phyloP scores from a whole-genome alignment of 2,888 invertebrate species.

The Meiosimyza decipiens region DNA sequence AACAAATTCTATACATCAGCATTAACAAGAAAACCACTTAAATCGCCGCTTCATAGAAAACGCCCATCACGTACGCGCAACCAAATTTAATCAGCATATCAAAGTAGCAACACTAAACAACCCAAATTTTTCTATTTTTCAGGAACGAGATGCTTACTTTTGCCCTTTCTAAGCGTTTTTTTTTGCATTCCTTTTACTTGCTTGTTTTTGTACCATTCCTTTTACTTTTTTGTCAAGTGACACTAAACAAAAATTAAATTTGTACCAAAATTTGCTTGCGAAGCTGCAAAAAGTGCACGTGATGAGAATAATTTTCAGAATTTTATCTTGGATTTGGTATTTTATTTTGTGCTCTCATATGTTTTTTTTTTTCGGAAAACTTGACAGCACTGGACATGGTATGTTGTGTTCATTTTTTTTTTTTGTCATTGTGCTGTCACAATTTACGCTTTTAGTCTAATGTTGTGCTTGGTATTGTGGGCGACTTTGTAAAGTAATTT shows the following conservation, averaged over 20 bases:
- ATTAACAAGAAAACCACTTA: too few species aligned
- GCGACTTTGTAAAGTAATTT: slow-evolving; percentile 18
- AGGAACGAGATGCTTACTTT: not conserved
- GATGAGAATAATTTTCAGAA: slow-evolving; percentile 30
- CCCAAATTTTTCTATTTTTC: slow-evolving; percentile 26
- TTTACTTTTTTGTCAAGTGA: slow-evolving; percentile 18
- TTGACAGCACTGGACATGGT: slow-evolving; percentile 4
- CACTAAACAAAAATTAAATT: slow-evolving; percentile 36
- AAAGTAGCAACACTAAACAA: slow-evolving; percentile 26
- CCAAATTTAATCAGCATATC: slow-evolving; percentile 36
- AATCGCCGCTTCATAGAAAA: not conserved
- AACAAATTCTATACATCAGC: too few species aligned
- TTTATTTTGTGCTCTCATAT: not conserved
- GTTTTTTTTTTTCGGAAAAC: not conserved
- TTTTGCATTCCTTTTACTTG: not conserved
- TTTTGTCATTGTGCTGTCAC: too few species aligned
- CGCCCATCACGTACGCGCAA: slow-evolving; percentile 32
- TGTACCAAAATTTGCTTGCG: slow-evolving; percentile 28
- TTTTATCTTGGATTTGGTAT: slow-evolving; percentile 25
- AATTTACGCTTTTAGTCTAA: not conserved
- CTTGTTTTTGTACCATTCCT: slow-evolving; percentile 8
- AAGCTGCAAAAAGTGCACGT: slow-evolving; percentile 30
- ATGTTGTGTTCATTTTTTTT: not conserved
- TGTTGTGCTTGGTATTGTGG: not conserved
- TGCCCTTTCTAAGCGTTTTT: not conserved